Evolutionary conservation across 2,888 invertebrate genomes (phyloP), one percentile per base, ranked within the genome.

Genomic region (Onchidella celtica): DNA sequence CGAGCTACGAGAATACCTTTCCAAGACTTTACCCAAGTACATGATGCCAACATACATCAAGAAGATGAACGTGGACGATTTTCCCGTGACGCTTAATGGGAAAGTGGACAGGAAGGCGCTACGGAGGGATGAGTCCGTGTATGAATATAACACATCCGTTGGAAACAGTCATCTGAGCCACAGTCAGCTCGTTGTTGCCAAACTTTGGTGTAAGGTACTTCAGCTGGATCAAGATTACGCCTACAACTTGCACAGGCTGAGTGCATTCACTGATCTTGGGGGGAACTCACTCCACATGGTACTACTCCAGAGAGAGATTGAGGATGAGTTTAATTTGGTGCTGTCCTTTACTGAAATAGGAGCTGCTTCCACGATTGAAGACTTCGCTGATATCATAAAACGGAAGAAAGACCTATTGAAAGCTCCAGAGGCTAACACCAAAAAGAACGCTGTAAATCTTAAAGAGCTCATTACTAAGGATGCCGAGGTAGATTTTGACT

Each of bases 231-330:
- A 85, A n/a, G 84, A 83, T 0, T 83, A 83, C 55, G 78, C 85
- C 1, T 86, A 89, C 65, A 80, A 82, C 21, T 68, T 88, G 72
- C 86, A 87, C 59, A 69, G 87, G 65, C 83, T 87, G 61, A 86
- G 84, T 68, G 88, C 90, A 0, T 90, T 90, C 72, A 85, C 83
- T 79, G 89, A 90, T 69, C 75, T 88, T 9, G 90, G 90, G 29
- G 90, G 90, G 1, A 90, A 88, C 69, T 90, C 90, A 17, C 79
- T 89, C 1, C 89, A 89, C 65, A 79, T 89, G 6, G 87, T 88
- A 4, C 80, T 88, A 40, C 75, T 89, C 11, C 85, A 88, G 68
- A 79, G 88, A 38, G 73, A 77, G 11, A 79, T 89, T 36, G 86
- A 89, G 73, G 86, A 88, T 24, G 75, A 83, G n/a, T 74, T 88